Evolutionary conservation across 2,888 invertebrate species (phyloP).

Genomic region (Neoscelio sp.): DNA sequence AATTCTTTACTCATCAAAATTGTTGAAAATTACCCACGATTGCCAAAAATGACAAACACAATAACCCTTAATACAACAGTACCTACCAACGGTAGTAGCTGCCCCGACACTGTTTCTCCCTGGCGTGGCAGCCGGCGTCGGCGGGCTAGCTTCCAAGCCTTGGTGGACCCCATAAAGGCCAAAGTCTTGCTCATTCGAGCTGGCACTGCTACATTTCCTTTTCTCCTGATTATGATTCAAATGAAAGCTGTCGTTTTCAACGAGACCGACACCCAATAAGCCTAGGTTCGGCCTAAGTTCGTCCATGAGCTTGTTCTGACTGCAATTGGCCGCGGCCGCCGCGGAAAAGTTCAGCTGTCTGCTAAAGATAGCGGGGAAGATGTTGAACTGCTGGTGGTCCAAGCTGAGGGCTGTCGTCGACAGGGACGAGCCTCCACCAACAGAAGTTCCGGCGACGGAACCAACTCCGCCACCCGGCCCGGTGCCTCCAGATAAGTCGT

Average conservation of each 20-base stretch:
- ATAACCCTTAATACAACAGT: no score
- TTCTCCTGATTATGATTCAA: constrained; percentile 84
- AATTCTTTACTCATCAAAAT: no score
- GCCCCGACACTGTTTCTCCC: constrained; percentile 81
- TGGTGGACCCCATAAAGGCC: constrained; percentile 90
- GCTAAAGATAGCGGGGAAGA: constrained; percentile 96
- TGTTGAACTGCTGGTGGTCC: constrained; percentile 93
- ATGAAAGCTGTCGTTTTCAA: constrained; percentile 90
- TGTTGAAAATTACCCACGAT: no score
- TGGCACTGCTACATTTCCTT: constrained; percentile 91
- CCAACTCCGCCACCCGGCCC: constrained; percentile 85
- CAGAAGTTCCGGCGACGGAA: constrained; percentile 91
- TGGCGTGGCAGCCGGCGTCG: constrained; percentile 80
- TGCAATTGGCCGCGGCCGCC: constrained; percentile 84
- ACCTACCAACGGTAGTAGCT: constrained; percentile 79
- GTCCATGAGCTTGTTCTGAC: constrained; percentile 93
- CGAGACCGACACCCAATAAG: constrained; percentile 90
- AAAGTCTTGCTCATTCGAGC: constrained; percentile 95
- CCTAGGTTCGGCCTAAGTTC: constrained; percentile 93
- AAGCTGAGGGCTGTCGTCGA: constrained; percentile 85
- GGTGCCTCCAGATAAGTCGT: constrained; percentile 80
- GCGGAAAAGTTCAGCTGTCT: constrained; percentile 93
- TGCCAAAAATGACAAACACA: no score
- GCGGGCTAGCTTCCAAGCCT: constrained; percentile 82
- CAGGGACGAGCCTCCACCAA: constrained; percentile 82